Evolutionary conservation across 2,888 invertebrate genomes (phyloP), one percentile per base, ranked within the genome.

Genomic region (Clusia tigrina): DNA sequence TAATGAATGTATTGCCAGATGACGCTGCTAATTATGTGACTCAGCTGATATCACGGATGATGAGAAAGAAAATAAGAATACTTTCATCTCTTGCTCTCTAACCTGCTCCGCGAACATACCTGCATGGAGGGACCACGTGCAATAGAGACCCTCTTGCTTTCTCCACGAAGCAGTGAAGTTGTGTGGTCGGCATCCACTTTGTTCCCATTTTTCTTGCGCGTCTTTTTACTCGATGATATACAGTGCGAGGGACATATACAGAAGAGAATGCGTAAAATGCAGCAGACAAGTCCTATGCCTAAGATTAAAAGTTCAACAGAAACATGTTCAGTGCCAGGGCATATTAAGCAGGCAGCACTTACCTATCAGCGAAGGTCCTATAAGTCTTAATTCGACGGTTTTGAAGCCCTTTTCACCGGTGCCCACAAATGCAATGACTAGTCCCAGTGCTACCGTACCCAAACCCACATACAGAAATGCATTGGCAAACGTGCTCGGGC

Each of bases 361-460:
- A 81, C 88, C 85, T 81, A 91, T 89, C 76, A 92, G 88, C 67
- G 92, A 91, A 67, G 94, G 94, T 68, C 95, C 95, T 84, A 94
- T 93, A 78, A 94, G 87, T 74, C 93, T 89, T 73, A 95, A 86
- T 81, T 93, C 94, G 69, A 92, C 89, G 70, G 94, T 94, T 85
- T 90, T 93, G 88, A 91, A 94, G 85, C 90, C 90, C 85, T 94
- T 93, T 86, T 94, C 94, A 78, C 94, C 94, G 70, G 94, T 93
- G 74, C 94, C 94, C 70, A 94, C 94, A 86, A 94, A 94, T 81
- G 93, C 92, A 76, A 94, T 92, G 74, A 94, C 91, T 77, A 93
- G 89, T 62, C 94, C 95, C 72, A 94, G 86, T 23, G 94, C 92
- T 66, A 93, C 89, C 23, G 90, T 91, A 71, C 91, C 92, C 71